Conservation (phyloP, 2,113 vertebrate genomes). For the Cyprinodon tularosa region DNA sequence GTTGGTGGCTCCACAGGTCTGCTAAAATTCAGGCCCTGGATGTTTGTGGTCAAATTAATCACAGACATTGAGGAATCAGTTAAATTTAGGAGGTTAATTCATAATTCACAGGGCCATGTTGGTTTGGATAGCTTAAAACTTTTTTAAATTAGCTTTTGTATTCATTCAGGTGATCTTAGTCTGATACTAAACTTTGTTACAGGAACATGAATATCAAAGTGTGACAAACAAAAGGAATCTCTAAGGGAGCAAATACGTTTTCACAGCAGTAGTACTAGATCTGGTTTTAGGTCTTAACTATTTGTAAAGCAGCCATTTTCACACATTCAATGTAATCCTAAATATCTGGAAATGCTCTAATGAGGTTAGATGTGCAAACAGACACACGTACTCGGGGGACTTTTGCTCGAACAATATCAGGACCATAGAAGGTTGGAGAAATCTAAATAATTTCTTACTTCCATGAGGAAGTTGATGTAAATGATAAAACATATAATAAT, state of each 20-base stretch:
- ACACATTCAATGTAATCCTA: background rate
- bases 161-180: background rate
- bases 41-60: background rate
- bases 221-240: background rate
- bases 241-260: background rate
- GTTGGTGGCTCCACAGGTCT: background rate
- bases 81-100: background rate
- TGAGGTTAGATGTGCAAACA: background rate
- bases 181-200: background rate
- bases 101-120: background rate
- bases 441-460: background rate
- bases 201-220: background rate
- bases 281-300: constrained; percentile 44
- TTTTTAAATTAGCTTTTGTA: background rate
- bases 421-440: background rate
- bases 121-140: background rate
- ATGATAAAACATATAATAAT: background rate
- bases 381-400: background rate
- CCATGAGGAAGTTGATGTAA: background rate
- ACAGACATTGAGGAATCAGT: background rate
- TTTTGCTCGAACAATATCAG: background rate
- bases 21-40: background rate
- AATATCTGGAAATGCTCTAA: background rate
- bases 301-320: constrained; percentile 25
- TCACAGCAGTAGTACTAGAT: constrained; percentile 48